Evolutionary conservation across 1,140 invertebrate species (phyloP), one percentile per base, ranked within the genome.

Genomic region (Caenorhabditis brenneri): DNA sequence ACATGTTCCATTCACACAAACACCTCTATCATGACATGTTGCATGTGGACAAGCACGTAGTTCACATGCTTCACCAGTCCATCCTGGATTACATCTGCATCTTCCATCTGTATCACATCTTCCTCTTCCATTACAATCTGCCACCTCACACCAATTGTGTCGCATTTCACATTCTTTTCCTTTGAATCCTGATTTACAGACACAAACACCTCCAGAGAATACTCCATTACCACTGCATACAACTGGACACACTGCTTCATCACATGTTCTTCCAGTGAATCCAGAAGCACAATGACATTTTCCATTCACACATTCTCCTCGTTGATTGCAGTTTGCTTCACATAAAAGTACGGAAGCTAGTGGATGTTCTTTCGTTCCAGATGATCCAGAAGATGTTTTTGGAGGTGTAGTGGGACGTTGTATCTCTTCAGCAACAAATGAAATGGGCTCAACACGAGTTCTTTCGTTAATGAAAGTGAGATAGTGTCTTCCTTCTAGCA

Each of bases 151-250:
- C 87, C 87, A 96, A 85, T 94, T 93, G 85, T 95, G 94, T 39
- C 95, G 95, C 84, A 97, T 94, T 79, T 94, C 94, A 91, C 97
- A 99, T 89, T 97, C 96, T 15, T 80, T 81, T 36, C 97, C 97
- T 91, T 96, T 95, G 95, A 95, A 99, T 0, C 97, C 97, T 89
- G 96, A 96, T 91, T 97, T 97, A 91, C 97, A 99, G 42, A 96
- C 94, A 92, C 97, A 99, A n/a, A 94, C 93, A 2, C 97, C 97
- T 86, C 96, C 95, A 12, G 96, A 94, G 91, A 97, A 99, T 87
- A 96, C 96, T 19, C 97, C 97, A 90, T 99, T 96, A 15, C 94
- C 94, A 0, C 95, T 96, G 91, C 97, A 99, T 1, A 97, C 95
- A 92, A 97, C 95, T 0, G 96, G 95, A 91, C 97, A 99, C 89